Conservation (phyloP, 2,888 invertebrate genomes). For the Dolichopus griseipennis region DNA sequence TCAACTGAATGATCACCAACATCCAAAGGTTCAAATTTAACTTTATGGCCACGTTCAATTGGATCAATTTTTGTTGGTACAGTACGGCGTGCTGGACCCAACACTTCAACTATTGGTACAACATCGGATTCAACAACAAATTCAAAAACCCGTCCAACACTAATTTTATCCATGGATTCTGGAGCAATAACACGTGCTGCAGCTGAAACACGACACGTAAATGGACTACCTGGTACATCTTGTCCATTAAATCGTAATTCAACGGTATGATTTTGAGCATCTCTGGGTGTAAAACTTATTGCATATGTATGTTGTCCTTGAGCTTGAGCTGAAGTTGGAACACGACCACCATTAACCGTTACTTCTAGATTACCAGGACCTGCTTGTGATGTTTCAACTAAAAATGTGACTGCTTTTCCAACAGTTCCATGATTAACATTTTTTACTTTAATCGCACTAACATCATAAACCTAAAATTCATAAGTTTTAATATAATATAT, state of each 20-base stretch:
- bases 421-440: conserved; percentile 81
- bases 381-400: conserved; percentile 96
- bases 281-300: conserved; percentile 92
- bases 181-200: conserved; percentile 76
- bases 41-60: conserved; percentile 45
- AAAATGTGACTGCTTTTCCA: conserved; percentile 82
- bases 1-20: conserved; percentile 92
- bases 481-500: conserved; percentile 1
- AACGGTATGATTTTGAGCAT: conserved; percentile 83
- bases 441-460: conserved; percentile 87
- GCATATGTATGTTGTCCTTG: conserved; percentile 94
- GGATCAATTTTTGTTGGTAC: conserved; percentile 55
- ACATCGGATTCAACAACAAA: conserved; percentile 82
- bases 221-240: conserved; percentile 72
- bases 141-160: conserved; percentile 72
- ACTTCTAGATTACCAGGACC: conserved; percentile 98
- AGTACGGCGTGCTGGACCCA: conserved; percentile 63
- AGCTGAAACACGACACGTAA: conserved; percentile 55
- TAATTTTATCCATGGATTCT: conserved; percentile 80
- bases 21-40: conserved; percentile 74
- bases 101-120: conserved; percentile 70
- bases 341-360: conserved; percentile 93
- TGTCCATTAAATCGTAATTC: conserved; percentile 94
- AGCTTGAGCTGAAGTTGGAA: conserved; percentile 92
- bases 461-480: conserved; percentile 68